Evolutionary conservation across 2,113 vertebrate species (phyloP).

Genomic region (Camelus dromedarius): DNA sequence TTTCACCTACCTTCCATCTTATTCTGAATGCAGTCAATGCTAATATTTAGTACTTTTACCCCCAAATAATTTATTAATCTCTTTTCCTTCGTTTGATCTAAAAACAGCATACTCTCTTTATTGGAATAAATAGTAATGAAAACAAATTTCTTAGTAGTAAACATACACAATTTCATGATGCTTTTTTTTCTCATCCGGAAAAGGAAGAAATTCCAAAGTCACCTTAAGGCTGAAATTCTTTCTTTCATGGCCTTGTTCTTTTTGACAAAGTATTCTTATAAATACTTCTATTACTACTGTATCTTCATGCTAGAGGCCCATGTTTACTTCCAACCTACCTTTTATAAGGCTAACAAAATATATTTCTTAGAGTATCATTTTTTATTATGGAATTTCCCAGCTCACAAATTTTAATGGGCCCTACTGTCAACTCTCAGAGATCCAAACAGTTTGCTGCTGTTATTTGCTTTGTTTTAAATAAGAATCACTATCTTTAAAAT

Average conservation of each 20-base stretch:
- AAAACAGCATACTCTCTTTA: not conserved
- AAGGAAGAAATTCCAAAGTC: conserved; percentile 35
- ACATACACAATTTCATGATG: not conserved
- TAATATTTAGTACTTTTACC: not conserved
- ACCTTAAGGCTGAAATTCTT: not conserved
- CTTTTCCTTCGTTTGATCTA: not conserved
- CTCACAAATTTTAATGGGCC: conserved; percentile 40
- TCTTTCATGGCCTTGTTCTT: not conserved
- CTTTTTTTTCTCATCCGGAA: conserved; percentile 17
- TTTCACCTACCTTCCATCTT: not conserved
- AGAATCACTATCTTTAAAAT: not conserved
- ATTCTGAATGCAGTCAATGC: not conserved
- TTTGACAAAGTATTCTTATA: not conserved
- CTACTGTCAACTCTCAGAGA: not conserved
- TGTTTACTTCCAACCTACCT: not conserved
- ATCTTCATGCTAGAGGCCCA: not conserved
- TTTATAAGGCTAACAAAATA: not conserved
- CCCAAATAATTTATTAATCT: not conserved
- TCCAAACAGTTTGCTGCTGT: not conserved
- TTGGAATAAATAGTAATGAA: conserved; percentile 10
- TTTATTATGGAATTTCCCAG: not conserved
- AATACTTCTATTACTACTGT: not conserved
- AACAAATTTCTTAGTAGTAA: conserved; percentile 11
- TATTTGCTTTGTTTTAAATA: not conserved
- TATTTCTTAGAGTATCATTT: not conserved